phyloP scores from a whole-genome alignment of 2,113 vertebrate species.

The Leptodactylus fuscus region DNA sequence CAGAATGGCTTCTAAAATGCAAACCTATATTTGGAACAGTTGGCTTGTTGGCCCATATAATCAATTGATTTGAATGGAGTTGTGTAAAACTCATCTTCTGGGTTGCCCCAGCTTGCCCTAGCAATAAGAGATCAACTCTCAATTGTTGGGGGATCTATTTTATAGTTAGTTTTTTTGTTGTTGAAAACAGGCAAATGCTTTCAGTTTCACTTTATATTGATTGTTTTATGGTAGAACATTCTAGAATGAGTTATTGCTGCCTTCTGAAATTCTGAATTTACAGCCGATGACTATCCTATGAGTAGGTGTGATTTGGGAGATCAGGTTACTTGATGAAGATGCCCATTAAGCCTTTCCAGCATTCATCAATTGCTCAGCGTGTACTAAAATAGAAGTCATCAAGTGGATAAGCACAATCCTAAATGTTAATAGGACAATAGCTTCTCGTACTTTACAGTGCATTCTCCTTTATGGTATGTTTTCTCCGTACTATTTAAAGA shows the following conservation, averaged over 20 bases:
- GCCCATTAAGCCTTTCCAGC: not conserved
- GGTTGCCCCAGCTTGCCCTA: no score
- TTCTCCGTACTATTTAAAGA: not conserved
- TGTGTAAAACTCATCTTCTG: no score
- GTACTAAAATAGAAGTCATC: not conserved
- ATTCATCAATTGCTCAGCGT: not conserved
- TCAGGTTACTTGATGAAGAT: not conserved
- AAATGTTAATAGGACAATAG: not conserved
- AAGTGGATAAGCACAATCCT: not conserved
- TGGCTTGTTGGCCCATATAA: no score
- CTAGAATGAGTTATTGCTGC: not conserved
- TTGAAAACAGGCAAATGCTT: no score
- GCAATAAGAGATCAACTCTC: no score
- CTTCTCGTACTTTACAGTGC: not conserved
- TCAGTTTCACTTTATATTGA: no score
- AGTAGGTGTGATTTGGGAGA: not conserved
- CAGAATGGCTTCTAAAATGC: no score
- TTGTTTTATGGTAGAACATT: not conserved
- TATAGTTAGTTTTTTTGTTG: no score
- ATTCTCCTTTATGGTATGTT: not conserved
- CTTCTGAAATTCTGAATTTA: not conserved
- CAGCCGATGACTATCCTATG: not conserved
- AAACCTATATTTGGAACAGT: no score
- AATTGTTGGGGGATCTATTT: no score
- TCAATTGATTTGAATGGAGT: no score